Evolutionary conservation across 2,797 vertebrate genomes (phyloP).

Genomic region (Acropternis orthonyx): DNA sequence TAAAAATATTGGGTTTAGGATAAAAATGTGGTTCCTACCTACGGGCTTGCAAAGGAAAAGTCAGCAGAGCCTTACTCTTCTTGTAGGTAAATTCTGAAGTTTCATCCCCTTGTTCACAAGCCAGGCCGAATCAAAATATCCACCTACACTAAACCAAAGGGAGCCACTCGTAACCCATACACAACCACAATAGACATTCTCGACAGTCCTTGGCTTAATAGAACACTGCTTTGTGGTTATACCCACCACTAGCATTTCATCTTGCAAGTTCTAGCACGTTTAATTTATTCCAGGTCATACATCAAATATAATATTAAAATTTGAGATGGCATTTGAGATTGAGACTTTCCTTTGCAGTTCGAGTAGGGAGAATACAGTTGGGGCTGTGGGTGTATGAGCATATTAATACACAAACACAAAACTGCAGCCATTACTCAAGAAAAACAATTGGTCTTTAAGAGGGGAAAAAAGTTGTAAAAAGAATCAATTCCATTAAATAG

Average conservation of each 20-base stretch:
- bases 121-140: slow-evolving; percentile 62
- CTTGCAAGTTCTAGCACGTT: slow-evolving; percentile 57
- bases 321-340: slow-evolving; percentile 53
- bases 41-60: slow-evolving; percentile 22
- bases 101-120: slow-evolving; percentile 49
- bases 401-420: slow-evolving; percentile 51
- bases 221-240: slow-evolving; percentile 69
- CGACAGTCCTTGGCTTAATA: slow-evolving; percentile 49
- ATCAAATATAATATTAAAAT: slow-evolving; percentile 59
- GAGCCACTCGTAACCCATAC: slow-evolving; percentile 60
- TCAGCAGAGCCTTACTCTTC: background rate
- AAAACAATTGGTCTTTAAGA: slow-evolving; percentile 61
- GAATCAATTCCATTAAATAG: slow-evolving; percentile 66
- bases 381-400: background rate
- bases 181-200: slow-evolving; percentile 69
- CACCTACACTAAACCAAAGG: slow-evolving; percentile 64
- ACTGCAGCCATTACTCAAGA: slow-evolving; percentile 41
- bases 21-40: slow-evolving; percentile 45
- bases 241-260: slow-evolving; percentile 56
- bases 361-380: background rate
- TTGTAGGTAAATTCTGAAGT: slow-evolving; percentile 57
- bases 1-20: background rate
- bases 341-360: background rate
- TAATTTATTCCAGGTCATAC: slow-evolving; percentile 62
- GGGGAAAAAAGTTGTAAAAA: slow-evolving; percentile 61